These are phyloP conservation scores for Ciconia nigra DNA, from an alignment of 2,797 vertebrate species.

Conservation along the genomic window DNA sequence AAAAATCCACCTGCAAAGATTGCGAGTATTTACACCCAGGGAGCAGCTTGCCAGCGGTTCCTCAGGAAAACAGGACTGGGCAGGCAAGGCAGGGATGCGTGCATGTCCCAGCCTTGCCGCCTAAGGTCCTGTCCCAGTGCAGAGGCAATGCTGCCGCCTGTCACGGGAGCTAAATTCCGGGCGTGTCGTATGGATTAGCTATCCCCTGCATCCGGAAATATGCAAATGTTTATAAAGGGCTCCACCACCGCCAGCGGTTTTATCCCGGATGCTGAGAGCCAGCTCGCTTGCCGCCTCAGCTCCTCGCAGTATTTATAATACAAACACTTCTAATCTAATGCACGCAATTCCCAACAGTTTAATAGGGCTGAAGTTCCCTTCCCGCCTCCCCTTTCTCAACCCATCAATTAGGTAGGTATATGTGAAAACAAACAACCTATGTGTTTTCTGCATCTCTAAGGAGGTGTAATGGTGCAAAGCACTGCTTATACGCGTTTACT, in stretches of 20 bases:
- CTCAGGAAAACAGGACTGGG: background rate
- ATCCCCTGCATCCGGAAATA: background rate
- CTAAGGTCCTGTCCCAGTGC: background rate
- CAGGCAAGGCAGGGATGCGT: background rate
- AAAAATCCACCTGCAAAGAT: background rate
- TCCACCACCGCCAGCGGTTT: background rate
- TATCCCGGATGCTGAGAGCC: background rate
- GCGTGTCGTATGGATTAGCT: background rate
- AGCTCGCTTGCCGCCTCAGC: background rate
- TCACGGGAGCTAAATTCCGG: background rate
- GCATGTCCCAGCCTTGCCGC: background rate
- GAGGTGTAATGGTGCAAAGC: constrained; percentile 20
- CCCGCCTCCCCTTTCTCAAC: constrained; percentile 23
- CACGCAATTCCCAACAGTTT: constrained; percentile 21
- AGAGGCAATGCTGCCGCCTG: fast-evolving
- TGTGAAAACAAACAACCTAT: constrained; percentile 64
- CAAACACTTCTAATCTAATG: constrained; percentile 39
- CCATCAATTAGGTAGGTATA: constrained; percentile 64
- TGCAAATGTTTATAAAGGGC: background rate
- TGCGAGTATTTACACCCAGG: background rate
- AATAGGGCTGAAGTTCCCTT: constrained; percentile 45
- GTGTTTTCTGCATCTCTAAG: constrained; percentile 52
- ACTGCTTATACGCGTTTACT: background rate
- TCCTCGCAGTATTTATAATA: background rate
- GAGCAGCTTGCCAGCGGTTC: background rate